Evolutionary conservation across 2,888 invertebrate species (phyloP).

Genomic region (Priocnemis perturbator): DNA sequence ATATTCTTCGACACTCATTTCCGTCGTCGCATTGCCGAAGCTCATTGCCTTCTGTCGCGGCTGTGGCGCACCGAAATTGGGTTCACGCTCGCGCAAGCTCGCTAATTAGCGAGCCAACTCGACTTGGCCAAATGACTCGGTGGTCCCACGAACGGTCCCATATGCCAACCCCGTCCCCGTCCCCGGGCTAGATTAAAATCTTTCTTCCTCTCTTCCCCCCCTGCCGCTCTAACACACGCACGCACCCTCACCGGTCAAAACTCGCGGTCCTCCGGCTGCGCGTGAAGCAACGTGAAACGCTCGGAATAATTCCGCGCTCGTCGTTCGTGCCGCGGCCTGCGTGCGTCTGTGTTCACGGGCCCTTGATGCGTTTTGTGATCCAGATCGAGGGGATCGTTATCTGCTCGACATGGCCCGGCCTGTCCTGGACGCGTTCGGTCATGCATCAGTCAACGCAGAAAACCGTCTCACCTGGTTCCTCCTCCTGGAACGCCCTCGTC

Average conservation of each 20-base stretch:
- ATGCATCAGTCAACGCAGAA: constrained; percentile 70
- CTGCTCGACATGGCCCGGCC: constrained; percentile 60
- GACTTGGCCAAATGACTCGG: constrained; percentile 69
- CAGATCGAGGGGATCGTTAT: constrained; percentile 73
- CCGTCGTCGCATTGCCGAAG: too few species aligned
- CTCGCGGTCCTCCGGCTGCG: constrained; percentile 28
- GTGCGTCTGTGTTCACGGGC: constrained; percentile 34
- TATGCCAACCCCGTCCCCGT: constrained; percentile 20
- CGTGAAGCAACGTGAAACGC: constrained; percentile 17
- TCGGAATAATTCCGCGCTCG: constrained; percentile 22
- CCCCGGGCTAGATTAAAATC: constrained; percentile 54
- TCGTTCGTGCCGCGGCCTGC: constrained; percentile 26
- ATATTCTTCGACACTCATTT: too few species aligned
- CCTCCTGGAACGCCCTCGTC: constrained; percentile 28
- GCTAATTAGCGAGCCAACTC: constrained; percentile 68
- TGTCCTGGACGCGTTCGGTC: constrained; percentile 50
- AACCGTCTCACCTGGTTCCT: constrained; percentile 73
- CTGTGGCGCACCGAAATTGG: constrained; percentile 63
- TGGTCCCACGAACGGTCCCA: constrained; percentile 41
- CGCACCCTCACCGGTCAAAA: constrained; percentile 36
- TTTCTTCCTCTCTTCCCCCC: constrained; percentile 35
- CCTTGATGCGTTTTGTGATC: constrained; percentile 67
- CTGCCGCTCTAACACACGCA: constrained; percentile 33
- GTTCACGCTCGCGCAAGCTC: constrained; percentile 72
- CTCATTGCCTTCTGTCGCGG: constrained; percentile 28